Evolutionary conservation across 53 echinoderm and acorn worm species (phyloP), one percentile per base, ranked within the genome.

Genomic region (Paelopatides confundens): DNA sequence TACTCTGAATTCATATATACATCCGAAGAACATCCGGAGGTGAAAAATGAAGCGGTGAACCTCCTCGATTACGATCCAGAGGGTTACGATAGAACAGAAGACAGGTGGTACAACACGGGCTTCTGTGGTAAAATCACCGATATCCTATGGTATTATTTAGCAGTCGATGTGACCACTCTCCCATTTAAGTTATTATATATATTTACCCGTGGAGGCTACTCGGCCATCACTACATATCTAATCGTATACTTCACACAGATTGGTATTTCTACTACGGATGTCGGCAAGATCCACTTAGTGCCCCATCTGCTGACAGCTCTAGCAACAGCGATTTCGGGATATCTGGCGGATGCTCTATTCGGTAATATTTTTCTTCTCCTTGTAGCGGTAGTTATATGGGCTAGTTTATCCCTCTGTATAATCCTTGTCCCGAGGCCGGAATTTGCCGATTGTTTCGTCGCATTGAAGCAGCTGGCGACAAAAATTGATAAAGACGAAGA

Each of bases 171-270:
- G 71, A 36, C n/a, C 32, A 69, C 88, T 12, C 74, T 93, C 12
- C 95, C 93, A 4, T 95, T 68, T 49, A 95, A 95, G 50, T 85
- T 95, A 11, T 86, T 95, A 13, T 95, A 95, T 37, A 79, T 95
- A 47, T 91, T 95, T 27, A 87, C 86, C 4, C 86, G 93, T 0
- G 95, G 95, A 2, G 95, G 93, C 14, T 74, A 88, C 8, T 93
- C 95, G 18, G 91, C 93, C 32, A 85, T 95, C 74, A 32, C 65
- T 4, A 85, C 91, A 14, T 93, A 88, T 32, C 63, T 90, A 3
- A 71, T 88, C 0, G 93, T 95, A 23, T 91, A 89, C 47, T 71
- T 88, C 38, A 71, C 86, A 10, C 91, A 93, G 33, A 64, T 91
- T 39, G 93, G 91, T 4, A 66, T 93, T 0, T 85, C 88, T 11